Conservation (phyloP, 1,140 invertebrate genomes). For the Meloidogyne hapla region DNA sequence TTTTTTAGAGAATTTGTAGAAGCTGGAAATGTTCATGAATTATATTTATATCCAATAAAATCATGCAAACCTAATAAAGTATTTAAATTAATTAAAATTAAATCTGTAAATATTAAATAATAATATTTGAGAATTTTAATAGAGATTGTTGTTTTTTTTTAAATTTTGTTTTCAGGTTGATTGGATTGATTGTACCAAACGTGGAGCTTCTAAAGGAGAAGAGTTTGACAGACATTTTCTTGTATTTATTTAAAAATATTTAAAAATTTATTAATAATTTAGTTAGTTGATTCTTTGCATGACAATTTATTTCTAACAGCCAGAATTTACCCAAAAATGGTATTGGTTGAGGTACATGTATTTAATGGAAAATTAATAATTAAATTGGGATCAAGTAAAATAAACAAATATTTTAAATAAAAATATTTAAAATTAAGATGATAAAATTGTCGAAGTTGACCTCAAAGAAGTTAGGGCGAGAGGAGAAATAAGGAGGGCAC, state of each 20-base stretch:
- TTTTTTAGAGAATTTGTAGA: background rate
- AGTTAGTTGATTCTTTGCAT: background rate
- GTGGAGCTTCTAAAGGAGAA: slow-evolving; percentile 30
- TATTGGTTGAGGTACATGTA: slow-evolving; percentile 32
- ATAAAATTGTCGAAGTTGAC: slow-evolving; percentile 14
- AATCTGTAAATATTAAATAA: slow-evolving; percentile 17
- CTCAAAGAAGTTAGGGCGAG: background rate
- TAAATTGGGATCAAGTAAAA: slow-evolving; percentile 3
- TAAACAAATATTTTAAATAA: background rate
- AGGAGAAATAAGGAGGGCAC: slow-evolving; percentile 9
- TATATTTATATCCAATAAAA: slow-evolving; percentile 44
- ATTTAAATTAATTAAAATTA: too few species aligned
- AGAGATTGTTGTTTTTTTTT: background rate
- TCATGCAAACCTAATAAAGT: slow-evolving; percentile 44
- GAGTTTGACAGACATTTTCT: slow-evolving; percentile 40
- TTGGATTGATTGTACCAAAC: slow-evolving; percentile 34
- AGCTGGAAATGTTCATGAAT: background rate
- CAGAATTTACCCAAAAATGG: slow-evolving; percentile 39
- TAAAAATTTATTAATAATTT: background rate
- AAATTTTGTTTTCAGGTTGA: slow-evolving; percentile 25
- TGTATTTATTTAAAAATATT: slow-evolving; percentile 1
- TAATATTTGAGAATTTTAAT: too few species aligned
- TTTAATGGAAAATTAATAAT: slow-evolving; percentile 20
- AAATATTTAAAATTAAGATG: background rate
- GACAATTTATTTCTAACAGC: slow-evolving; percentile 43